Base-by-base conservation (phyloP, 2,113 vertebrate genomes). In the Holacanthus passer region DNA sequence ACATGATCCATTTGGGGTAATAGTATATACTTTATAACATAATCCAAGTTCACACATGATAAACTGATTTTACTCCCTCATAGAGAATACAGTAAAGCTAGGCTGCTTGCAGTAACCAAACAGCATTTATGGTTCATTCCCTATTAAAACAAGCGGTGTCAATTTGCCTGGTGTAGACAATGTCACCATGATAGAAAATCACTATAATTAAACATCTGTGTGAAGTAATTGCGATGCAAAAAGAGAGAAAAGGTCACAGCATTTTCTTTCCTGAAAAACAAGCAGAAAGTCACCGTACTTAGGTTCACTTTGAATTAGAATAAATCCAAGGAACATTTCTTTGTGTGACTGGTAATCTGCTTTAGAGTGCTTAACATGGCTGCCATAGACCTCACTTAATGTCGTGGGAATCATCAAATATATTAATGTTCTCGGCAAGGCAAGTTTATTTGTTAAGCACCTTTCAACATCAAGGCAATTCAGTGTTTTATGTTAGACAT, bases 321-420 rank as follows among this genome's bases (percentile, higher is more conserved):
- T 63, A 47, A 87, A 80, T 68, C 73, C 70, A 59, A 41, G 70
- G 59, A 85, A 77, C 71, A 43, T 85, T 83, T 85, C 71, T 87
- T 84, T 77, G 64, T 87, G 77, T 71, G 58, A 76, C 55, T 65
- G 56, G 2, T 82, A 84, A 80, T 87, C 84, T 89, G 79, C 82
- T 91, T 86, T 73, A 58, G 35, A 37, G 73, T 71, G 71, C 75
- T 86, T 70, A 81, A 79, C 79, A 68, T 43, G 31, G 48, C 80
- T 47, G 56, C 65, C 22, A n/a, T 31, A 69, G 79, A 83, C 73
- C 74, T 83, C 79, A 87, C 69, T 79, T 82, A 85, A 86, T 83
- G 79, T 81, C 73, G 81, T 19, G 8, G 39, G 50, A 83, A 81
- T 84, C 70, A 73, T 32, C 50, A 37, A n/a, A 65, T 66, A 70